Conservation (phyloP, 2,888 invertebrate species). For the Ditula angustiorana region DNA sequence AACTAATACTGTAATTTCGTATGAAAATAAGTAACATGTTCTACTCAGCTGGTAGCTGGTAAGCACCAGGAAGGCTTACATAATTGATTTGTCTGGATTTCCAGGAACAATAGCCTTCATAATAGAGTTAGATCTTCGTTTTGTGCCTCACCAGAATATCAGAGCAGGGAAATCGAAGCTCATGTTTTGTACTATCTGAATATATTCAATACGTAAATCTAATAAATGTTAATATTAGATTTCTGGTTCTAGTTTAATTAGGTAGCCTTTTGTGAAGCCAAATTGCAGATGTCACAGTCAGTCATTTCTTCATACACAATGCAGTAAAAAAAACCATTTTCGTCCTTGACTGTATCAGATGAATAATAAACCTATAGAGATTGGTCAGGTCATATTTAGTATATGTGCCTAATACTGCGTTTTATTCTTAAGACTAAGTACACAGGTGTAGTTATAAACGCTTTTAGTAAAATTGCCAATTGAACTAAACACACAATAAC, state of each 20-base stretch:
- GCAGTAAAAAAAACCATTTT: no score
- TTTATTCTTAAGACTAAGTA: no score
- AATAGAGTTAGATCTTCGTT: conserved; percentile 26
- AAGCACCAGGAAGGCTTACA: conserved; percentile 7
- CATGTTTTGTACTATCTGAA: conserved; percentile 1
- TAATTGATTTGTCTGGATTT: conserved; percentile 21
- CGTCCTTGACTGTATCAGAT: no score
- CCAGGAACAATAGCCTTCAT: conserved; percentile 20
- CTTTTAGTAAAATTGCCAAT: no score
- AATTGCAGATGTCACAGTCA: background rate
- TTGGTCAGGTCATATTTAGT: no score
- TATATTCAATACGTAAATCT: background rate
- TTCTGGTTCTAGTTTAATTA: background rate
- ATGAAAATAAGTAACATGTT: no score
- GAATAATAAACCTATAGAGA: no score
- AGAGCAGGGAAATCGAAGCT: background rate
- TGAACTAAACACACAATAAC: background rate
- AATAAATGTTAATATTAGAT: background rate
- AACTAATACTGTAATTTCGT: no score
- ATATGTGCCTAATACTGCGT: no score
- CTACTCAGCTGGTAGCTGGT: background rate
- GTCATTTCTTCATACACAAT: no score
- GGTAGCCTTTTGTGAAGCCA: background rate
- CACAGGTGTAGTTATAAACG: no score
- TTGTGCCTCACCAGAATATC: conserved; percentile 25